Percentiles rank a stretch among this genome's conserved stretches.
Evolutionary conservation across 2,888 invertebrate genomes (phyloP).

Genomic region (Chesias legatella): DNA sequence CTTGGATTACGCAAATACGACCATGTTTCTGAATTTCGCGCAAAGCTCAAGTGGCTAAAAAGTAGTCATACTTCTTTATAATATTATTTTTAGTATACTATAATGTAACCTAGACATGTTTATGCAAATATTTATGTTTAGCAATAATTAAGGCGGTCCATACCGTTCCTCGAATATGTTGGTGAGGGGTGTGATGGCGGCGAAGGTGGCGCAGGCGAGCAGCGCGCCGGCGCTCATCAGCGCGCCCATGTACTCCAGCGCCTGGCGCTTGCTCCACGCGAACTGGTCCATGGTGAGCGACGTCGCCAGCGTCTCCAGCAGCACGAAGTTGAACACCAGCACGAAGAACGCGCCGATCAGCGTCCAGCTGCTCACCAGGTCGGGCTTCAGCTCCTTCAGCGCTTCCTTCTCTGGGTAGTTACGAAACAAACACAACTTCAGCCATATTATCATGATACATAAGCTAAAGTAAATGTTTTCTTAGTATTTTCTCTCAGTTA

Average conservation of each 20-base stretch:
- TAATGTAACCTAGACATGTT: too few relatives aligned
- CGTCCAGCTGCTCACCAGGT: conserved; percentile 88
- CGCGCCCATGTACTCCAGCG: conserved; percentile 90
- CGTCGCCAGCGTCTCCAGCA: conserved; percentile 91
- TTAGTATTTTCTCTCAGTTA: too few relatives aligned
- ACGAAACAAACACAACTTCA: neutral
- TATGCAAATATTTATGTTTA: too few relatives aligned
- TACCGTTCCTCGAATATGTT: conserved; percentile 86
- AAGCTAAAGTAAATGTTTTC: too few relatives aligned
- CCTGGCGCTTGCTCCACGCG: conserved; percentile 89
- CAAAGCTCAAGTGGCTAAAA: too few relatives aligned
- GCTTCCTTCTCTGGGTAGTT: conserved; percentile 84
- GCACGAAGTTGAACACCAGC: conserved; percentile 92
- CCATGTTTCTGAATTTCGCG: too few relatives aligned
- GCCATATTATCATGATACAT: too few relatives aligned
- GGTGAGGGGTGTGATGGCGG: conserved; percentile 85
- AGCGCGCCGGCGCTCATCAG: conserved; percentile 90
- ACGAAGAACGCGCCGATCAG: conserved; percentile 90
- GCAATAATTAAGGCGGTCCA: too few relatives aligned
- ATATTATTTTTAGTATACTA: too few relatives aligned
- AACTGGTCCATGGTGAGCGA: conserved; percentile 94
- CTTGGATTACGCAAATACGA: too few relatives aligned
- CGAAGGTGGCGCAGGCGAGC: conserved; percentile 87
- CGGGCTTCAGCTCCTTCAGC: conserved; percentile 84
- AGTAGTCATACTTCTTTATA: too few relatives aligned